These are phyloP conservation scores for Drosophila pseudoananassae DNA, from an alignment of 1,140 invertebrate species.

Conservation along the genomic window DNA sequence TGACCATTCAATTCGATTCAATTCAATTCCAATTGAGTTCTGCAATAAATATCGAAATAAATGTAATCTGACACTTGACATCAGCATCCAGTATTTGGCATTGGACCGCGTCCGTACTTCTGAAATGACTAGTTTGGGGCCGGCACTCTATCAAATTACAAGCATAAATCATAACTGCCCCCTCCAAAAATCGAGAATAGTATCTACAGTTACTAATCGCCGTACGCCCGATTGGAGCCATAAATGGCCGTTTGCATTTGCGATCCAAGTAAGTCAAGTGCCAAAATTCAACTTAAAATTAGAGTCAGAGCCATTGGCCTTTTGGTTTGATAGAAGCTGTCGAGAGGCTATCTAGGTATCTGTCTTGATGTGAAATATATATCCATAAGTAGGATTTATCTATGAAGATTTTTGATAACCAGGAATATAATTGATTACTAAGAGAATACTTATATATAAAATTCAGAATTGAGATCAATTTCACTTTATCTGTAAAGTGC, in stretches of 20 bases:
- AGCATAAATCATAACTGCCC: conserved; percentile 77
- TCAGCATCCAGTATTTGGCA: conserved; percentile 75
- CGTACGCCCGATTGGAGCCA: conserved; percentile 31
- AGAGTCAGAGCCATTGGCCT: conserved; percentile 21
- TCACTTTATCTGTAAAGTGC: no score
- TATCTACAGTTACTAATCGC: conserved; percentile 44
- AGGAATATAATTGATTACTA: not conserved
- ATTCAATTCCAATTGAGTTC: conserved; percentile 44
- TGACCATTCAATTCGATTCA: conserved; percentile 45
- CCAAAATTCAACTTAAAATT: conserved; percentile 68
- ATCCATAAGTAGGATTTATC: not conserved
- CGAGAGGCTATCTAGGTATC: conserved; percentile 34
- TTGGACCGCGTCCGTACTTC: conserved; percentile 33
- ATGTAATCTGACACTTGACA: conserved; percentile 81
- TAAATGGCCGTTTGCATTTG: conserved; percentile 34
- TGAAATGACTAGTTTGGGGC: conserved; percentile 47
- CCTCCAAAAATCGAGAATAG: conserved; percentile 18
- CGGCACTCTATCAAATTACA: conserved; percentile 78
- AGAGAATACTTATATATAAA: not conserved
- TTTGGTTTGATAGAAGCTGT: conserved; percentile 41
- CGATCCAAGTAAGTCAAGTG: conserved; percentile 61
- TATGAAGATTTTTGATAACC: not conserved
- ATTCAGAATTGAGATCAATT: no score
- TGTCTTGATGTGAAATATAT: conserved; percentile 2
- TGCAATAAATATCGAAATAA: conserved; percentile 78